Evolutionary conservation across 1,140 invertebrate genomes (phyloP), one percentile per base, ranked within the genome.

Genomic region (Pectinophora gossypiella): DNA sequence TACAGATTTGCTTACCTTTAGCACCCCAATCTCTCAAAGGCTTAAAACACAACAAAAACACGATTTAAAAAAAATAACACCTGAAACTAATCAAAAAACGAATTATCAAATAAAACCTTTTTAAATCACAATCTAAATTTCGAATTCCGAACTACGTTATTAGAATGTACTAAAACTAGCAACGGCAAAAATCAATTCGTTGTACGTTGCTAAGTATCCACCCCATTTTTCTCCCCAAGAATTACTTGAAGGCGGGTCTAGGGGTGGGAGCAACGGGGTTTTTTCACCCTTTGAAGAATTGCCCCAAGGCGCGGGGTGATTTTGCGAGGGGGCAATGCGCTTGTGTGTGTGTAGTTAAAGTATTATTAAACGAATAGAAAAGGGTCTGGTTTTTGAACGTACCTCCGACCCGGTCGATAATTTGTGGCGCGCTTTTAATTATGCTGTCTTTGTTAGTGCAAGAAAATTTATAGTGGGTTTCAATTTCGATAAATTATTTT

Each of bases 241-340:
- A 86, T 82, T 67, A 71, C 76, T 79, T 75, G 73, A 85, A 83
- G 78, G 80, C 76, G 78, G 78, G 70, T 60, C 62, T 44, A 43
- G 48, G 48, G 58, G 59, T 40, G 60, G 62, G 57, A 51, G 63
- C 60, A 59, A 50, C 54, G 64, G 61, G 72, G 71, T 86, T 86
- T 86, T 86, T 86, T 82, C 80, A 78, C 83, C 83, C 83, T 84
- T 81, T 83, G 79, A 84, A 84, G 79, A 85, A 85, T 85, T 81
- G 76, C 77, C 80, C 76, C 67, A 83, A 82, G 82, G 81, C 79
- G 70, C 57, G 21, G 72, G 76, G 73, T 63, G 69, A 65, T 66
- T 69, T 65, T 62, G 68, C 62, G 48, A 51, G 22, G 45, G 58
- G 59, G 65, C 52, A 45, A 56, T 51, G 54, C 53, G 59, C 57